Evolutionary conservation across 1,140 invertebrate species (phyloP), one percentile per base, ranked within the genome.

Genomic region (Drosophila auraria): DNA sequence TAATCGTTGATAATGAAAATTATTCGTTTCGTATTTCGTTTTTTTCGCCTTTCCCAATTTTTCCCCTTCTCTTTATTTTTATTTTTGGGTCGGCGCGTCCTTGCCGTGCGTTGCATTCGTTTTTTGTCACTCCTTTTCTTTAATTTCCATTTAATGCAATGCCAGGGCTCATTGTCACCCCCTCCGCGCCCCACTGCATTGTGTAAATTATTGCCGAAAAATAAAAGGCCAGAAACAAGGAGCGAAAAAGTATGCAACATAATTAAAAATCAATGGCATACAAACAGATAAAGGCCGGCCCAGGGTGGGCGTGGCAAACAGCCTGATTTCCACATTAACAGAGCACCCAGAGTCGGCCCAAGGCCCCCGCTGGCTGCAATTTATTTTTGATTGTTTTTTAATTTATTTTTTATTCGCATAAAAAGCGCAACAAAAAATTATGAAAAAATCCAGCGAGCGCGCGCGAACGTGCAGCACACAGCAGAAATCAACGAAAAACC

Each of bases 241-340:
- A 62, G 64, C 6, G 65, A 79, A 72, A 80, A 80, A 90, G 86
- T 74, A 90, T 86, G 86, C 86, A 90, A 86, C 86, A 89, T 91
- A 91, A 91, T 91, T 91, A 91, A 91, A 91, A 91, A 91, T 91
- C 89, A 91, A 91, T 91, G 90, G 84, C 89, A 91, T 78, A 91
- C 80, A 91, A 91, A 91, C 75, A 78, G 80, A 91, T 80, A 82
- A 84, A 86, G 65, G 70, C 64, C 69, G 65, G 56, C 57, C 23
- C 23, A 20, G 42, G 14, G 45, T 50, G 61, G 69, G 70, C 63
- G 70, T 69, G 81, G 84, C 78, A 82, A 60, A 60, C 56, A 82
- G 80, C 77, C 80, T 83, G 87, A 91, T 91, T 91, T 83, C 36
- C 87, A 76, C 87, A 91, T 90, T 90, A 91, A 86, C 78, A 78